Evolutionary conservation across 2,113 vertebrate species (phyloP).

Genomic region (Conger conger): DNA sequence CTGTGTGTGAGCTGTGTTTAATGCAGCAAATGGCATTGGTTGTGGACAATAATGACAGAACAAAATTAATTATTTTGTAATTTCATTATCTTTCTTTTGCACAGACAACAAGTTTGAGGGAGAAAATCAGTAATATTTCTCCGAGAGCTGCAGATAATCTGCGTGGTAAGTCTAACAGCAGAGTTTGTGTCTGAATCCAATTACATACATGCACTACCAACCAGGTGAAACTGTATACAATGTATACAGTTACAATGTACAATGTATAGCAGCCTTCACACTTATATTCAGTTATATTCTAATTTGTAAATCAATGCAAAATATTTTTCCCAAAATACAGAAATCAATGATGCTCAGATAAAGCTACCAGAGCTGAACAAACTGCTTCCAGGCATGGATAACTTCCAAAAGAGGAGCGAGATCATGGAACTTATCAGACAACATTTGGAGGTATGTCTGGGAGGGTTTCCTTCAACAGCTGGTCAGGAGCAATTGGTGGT

Average conservation of each 20-base stretch:
- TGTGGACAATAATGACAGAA: too few species aligned
- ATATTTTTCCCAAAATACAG: neutral
- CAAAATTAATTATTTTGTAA: neutral
- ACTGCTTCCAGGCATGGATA: neutral
- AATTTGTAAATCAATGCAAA: neutral
- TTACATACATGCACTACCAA: neutral
- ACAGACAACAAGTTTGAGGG: neutral
- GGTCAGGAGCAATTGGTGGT: too few species aligned
- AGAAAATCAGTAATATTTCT: neutral
- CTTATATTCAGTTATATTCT: neutral
- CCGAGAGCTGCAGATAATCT: neutral
- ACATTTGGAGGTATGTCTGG: neutral
- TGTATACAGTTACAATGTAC: neutral
- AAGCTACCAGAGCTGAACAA: neutral
- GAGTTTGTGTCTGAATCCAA: too few species aligned
- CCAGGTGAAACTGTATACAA: too few species aligned
- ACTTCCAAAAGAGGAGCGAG: constrained; percentile 7
- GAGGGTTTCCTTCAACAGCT: too few species aligned
- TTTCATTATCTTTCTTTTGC: neutral
- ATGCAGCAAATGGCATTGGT: neutral
- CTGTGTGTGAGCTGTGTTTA: neutral
- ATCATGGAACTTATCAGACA: neutral
- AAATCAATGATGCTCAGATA: neutral
- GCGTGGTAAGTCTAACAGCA: neutral
- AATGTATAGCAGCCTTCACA: neutral